Evolutionary conservation across 2,888 invertebrate genomes (phyloP).

Genomic region (Agrotis segetum): DNA sequence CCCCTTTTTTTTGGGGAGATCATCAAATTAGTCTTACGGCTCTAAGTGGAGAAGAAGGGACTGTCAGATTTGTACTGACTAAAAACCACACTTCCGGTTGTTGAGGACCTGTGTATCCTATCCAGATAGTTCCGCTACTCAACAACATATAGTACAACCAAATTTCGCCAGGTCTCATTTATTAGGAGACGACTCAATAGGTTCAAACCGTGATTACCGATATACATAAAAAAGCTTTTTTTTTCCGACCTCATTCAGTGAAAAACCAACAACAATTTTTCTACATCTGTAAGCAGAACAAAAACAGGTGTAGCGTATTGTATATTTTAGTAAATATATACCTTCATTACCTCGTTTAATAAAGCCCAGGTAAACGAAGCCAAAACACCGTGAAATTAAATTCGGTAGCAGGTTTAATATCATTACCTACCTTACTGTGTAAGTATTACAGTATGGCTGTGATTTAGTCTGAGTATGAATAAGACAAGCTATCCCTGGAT

Average conservation of each 20-base stretch:
- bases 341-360: constrained; percentile 52
- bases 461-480: constrained; percentile 35
- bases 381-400: constrained; percentile 62
- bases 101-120: too few relatives aligned
- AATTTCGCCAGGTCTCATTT: too few relatives aligned
- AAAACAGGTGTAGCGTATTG: constrained; percentile 24
- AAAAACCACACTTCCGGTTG: too few relatives aligned
- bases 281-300: constrained; percentile 15
- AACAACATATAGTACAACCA: too few relatives aligned
- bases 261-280: constrained; percentile 17
- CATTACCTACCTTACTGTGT: constrained; percentile 35
- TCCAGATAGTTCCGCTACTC: too few relatives aligned
- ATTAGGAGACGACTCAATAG: too few relatives aligned
- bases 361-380: constrained; percentile 48
- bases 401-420: constrained; percentile 52
- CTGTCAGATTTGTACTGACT: too few relatives aligned
- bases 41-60: too few relatives aligned
- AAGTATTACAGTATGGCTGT: constrained; percentile 15
- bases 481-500: neutral
- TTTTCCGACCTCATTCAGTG: neutral
- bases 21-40: too few relatives aligned
- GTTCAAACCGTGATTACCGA: too few relatives aligned
- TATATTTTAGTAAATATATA: constrained; percentile 49
- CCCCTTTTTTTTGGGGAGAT: too few relatives aligned
- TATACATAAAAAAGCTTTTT: constrained; percentile 5